phyloP scores from a whole-genome alignment of 2,113 vertebrate genomes.

The Catharus bicknelli region DNA sequence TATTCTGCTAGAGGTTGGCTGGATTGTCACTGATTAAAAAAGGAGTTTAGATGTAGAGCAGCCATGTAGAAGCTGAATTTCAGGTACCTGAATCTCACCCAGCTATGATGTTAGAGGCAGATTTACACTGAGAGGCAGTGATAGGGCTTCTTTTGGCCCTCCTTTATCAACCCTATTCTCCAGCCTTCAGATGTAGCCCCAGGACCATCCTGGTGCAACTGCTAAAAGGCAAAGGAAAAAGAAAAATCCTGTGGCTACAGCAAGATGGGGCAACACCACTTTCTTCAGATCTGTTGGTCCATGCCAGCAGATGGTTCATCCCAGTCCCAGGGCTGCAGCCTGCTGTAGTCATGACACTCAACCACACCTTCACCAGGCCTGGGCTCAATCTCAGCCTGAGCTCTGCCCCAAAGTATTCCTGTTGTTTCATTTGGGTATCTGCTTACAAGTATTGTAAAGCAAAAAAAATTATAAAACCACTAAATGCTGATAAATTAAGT shows the following conservation, averaged over 20 bases:
- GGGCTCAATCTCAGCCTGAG: not conserved
- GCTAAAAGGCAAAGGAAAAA: not conserved
- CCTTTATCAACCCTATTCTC: not conserved
- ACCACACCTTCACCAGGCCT: not conserved
- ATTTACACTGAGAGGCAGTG: not conserved
- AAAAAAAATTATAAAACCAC: not conserved
- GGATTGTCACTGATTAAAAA: not conserved
- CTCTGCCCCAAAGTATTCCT: not conserved
- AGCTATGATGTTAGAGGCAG: not conserved
- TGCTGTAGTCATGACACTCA: not conserved
- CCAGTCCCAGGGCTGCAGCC: not conserved
- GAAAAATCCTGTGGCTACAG: not conserved
- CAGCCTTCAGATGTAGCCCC: not conserved
- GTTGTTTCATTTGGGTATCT: not conserved
- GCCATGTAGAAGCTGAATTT: not conserved
- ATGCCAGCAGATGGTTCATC: not conserved
- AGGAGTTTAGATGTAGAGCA: not conserved
- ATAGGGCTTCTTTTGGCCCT: not conserved
- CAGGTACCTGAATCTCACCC: not conserved
- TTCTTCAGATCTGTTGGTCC: not conserved
- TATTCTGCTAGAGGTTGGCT: not conserved
- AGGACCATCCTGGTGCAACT: not conserved
- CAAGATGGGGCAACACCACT: not conserved
- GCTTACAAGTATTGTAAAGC: not conserved
- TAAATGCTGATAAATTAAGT: not conserved